Conservation (phyloP, 1,140 invertebrate genomes). For the Penaeus japonicus region DNA sequence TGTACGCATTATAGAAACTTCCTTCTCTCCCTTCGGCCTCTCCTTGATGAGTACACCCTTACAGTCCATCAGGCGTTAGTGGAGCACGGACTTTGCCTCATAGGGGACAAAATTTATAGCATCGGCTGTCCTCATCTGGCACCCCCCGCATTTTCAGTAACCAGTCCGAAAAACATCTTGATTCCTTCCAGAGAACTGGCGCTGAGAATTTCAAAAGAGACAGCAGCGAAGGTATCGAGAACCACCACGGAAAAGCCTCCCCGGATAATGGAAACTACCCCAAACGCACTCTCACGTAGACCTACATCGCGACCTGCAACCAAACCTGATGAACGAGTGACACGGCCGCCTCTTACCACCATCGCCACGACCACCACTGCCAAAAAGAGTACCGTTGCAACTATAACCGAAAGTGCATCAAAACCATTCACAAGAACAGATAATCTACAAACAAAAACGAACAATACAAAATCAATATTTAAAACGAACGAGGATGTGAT, state of each 20-base stretch:
- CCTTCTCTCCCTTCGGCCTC: neutral
- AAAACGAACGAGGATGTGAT: no score
- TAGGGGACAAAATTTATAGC: neutral
- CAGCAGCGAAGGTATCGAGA: neutral
- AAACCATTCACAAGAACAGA: neutral
- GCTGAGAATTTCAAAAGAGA: neutral
- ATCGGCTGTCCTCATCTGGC: slow-evolving; percentile 20
- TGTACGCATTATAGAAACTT: neutral
- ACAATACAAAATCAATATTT: no score
- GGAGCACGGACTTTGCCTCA: neutral
- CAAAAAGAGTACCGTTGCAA: no score
- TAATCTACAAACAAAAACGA: neutral
- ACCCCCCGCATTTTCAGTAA: neutral
- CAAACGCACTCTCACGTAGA: neutral
- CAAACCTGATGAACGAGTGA: neutral
- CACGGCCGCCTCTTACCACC: neutral
- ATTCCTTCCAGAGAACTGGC: neutral
- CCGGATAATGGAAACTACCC: neutral
- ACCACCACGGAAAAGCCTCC: neutral
- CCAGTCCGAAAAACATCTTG: neutral
- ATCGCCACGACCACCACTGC: neutral
- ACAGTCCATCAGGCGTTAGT: slow-evolving; percentile 3
- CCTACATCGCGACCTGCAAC: neutral
- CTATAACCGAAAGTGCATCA: neutral
- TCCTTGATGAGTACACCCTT: neutral